These are phyloP conservation scores for Philopotamus ludificatus DNA, from an alignment of 1,140 invertebrate genomes.

Conservation along the genomic window DNA sequence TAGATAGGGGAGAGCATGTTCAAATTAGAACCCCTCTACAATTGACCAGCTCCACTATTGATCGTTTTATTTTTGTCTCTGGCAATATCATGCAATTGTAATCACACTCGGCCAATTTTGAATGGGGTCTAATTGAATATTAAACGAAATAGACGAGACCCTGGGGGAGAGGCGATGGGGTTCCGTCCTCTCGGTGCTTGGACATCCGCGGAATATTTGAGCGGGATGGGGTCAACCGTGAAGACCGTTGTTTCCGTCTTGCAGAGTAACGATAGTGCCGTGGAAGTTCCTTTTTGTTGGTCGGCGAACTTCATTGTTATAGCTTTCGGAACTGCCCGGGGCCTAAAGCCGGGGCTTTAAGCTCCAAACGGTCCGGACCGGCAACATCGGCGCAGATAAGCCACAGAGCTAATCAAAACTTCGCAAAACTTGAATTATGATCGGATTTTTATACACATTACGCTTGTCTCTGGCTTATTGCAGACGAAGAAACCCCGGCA, in stretches of 20 bases:
- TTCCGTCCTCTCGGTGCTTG: background rate
- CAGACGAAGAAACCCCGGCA: no score
- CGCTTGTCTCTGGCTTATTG: no score
- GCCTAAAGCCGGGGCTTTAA: no score
- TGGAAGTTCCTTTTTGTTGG: background rate
- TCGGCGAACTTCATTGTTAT: background rate
- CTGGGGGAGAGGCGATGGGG: no score
- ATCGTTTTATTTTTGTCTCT: no score
- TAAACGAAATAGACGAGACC: background rate
- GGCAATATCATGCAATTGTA: no score
- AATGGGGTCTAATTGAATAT: background rate
- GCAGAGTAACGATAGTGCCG: background rate
- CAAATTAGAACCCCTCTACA: no score
- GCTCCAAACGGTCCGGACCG: no score
- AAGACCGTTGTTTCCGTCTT: background rate
- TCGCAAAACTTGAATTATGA: background rate
- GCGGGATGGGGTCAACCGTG: background rate
- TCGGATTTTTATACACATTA: background rate
- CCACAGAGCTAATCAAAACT: background rate
- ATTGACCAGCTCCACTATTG: no score
- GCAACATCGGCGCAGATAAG: background rate
- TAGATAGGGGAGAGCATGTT: no score
- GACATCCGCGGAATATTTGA: background rate
- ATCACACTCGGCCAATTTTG: background rate
- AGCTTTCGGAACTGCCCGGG: background rate